phyloP scores from a whole-genome alignment of 2,113 vertebrate species.

The Microtus ochrogaster region DNA sequence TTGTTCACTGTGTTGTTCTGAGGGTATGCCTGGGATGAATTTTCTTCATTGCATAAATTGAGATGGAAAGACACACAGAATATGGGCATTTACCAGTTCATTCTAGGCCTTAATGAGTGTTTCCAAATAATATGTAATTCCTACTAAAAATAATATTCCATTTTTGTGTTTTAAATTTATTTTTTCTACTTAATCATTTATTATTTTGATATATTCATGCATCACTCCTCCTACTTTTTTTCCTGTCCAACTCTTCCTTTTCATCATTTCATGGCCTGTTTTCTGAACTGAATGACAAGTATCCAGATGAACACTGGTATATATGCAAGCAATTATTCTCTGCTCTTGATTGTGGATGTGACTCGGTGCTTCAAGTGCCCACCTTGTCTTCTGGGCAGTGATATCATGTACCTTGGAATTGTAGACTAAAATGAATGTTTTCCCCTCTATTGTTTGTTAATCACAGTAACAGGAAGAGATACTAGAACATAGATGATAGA shows the following conservation, averaged over 20 bases:
- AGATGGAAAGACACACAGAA: background rate
- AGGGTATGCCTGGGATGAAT: background rate
- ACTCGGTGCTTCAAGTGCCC: background rate
- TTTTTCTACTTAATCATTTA: background rate
- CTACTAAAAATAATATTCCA: background rate
- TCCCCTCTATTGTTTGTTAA: background rate
- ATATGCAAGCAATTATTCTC: background rate
- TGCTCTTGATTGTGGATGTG: background rate
- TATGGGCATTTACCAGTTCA: background rate
- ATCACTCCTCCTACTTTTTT: background rate
- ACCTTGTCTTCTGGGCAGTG: background rate
- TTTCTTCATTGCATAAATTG: background rate
- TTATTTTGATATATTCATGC: background rate
- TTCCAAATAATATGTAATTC: background rate
- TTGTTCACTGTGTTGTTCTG: background rate
- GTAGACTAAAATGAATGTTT: background rate
- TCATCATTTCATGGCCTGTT: background rate
- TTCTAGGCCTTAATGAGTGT: background rate
- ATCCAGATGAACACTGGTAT: background rate
- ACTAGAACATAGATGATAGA: background rate
- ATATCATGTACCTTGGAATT: background rate
- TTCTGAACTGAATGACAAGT: background rate
- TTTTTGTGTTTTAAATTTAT: background rate
- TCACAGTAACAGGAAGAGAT: background rate
- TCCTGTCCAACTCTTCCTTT: background rate